Base-by-base conservation (phyloP, 92 coral and sea anemone species). In the Bergia sp. region DNA sequence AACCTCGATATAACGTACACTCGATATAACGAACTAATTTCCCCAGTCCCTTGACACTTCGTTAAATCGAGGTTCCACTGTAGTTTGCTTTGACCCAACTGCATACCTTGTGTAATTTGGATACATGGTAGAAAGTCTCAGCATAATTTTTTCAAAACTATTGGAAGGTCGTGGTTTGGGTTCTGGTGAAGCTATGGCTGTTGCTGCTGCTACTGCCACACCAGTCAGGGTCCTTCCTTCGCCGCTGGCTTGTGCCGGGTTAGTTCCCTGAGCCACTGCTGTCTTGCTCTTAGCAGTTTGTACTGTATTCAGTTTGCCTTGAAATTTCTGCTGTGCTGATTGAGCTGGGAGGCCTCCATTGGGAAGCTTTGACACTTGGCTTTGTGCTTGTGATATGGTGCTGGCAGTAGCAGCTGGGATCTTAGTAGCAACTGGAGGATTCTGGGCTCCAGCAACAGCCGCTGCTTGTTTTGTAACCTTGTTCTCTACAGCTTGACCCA, bases 91-190 rank as follows among this genome's bases (percentile, higher is more conserved):
- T n/a, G 5, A 18, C 44, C 9, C 13, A 15, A 43, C 53, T 16
- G 45, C 85, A 41, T 87, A 97, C 99, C 99, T 91, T 80, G 97
- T 87, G 37, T 91, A 94, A 88, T 87, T 88, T 21, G 99, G 99
- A 57, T 94, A 97, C 92, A 96, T 95, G 5, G 98, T 94, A n/a
- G 98, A 97, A 77, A 97, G 95, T 11, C 99, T 91, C 57, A 96
- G 86, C 99, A 97, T 97, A 61, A 97, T 97, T 89, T 93, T 94
- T 78, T 97, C 99, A 88, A 97, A 97, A 89, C 99, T 97, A 91
- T 94, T 97, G 16, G 99, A 92, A 39, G 95, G 95, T 38, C 92
- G 90, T 38, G 90, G 82, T 71, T 91, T 93, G 80, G 85, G 90
- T 47, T 92, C 95, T 20, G 82, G 58, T 18, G 73, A 80, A 61